Evolutionary conservation across 2,113 vertebrate species (phyloP), one percentile per base, ranked within the genome.

Genomic region (Mustela nigripes): DNA sequence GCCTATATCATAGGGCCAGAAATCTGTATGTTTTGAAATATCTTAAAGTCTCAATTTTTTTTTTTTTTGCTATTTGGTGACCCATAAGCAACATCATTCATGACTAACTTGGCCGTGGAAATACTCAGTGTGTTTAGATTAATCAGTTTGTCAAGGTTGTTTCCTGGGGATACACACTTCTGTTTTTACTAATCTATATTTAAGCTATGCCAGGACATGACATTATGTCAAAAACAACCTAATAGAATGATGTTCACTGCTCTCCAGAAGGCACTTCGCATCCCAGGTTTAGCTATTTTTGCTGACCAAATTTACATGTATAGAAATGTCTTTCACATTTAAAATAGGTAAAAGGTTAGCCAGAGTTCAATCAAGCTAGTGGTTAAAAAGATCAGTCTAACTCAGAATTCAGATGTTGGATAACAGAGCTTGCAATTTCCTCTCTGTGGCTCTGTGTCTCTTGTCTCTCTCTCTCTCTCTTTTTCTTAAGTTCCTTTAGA

Each of bases 241-340:
- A 89, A 87, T 22, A 56, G 53, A 87, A 90, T 69, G 48, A 39
- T 73, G 8, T 74, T 84, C 65, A 50, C 28, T 76, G 5, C 3
- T 81, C 8, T 78, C 22, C 19, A 36, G n/a, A 48, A 95, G 56
- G 60, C 48, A 78, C 36, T n/a, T 2, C 22, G 18, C 33, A n/a
- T 63, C 16, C 15, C 2, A 36, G 10, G 22, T 62, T 91, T 62
- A 91, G 31, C 50, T 63, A 95, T 67, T 62, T 58, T 80, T 80
- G 71, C 69, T 58, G 45, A 67, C 71, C 19, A 89, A 81, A 93
- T 97, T 91, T 94, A 39, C 76, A 96, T 95, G 56, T 94, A 83
- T 87, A 91, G 86, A 89, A 93, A 85, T 91, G 9, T 74, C 90
- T 90, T 92, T 97, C 96, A 93, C 65, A 94, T 91, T 97, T 97